phyloP scores from a whole-genome alignment of 2,888 invertebrate genomes.

The Philopedon plagiatum region DNA sequence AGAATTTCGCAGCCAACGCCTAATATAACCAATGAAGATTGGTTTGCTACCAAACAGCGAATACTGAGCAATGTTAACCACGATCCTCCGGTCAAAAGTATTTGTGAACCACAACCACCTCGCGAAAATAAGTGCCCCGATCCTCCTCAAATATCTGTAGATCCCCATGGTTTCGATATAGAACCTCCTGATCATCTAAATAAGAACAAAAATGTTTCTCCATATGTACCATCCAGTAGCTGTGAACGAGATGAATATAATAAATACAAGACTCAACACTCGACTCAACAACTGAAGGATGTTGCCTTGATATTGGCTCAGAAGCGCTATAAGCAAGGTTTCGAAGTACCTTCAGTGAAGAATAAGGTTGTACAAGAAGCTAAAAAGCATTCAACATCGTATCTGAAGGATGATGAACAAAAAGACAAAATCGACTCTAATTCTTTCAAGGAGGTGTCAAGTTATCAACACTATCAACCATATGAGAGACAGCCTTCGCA shows the following conservation, averaged over 20 bases:
- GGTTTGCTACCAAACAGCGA: constrained; percentile 42
- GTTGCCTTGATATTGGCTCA: constrained; percentile 24
- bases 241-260: constrained; percentile 43
- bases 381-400: neutral
- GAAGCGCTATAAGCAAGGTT: constrained; percentile 17
- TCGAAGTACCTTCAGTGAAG: neutral
- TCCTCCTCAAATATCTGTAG: constrained; percentile 19
- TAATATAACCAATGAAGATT: constrained; percentile 39
- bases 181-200: constrained; percentile 30
- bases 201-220: constrained; percentile 46
- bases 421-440: neutral
- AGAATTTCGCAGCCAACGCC: constrained; percentile 42
- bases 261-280: constrained; percentile 45
- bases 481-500: neutral
- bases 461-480: neutral
- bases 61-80: constrained; percentile 37
- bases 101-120: constrained; percentile 24
- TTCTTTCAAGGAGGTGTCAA: neutral
- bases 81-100: neutral
- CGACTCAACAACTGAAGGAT: constrained; percentile 37
- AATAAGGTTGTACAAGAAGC: neutral
- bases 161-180: constrained; percentile 42
- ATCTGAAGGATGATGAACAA: neutral
- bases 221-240: constrained; percentile 41
- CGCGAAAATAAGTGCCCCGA: constrained; percentile 25